These are phyloP conservation scores for Hedychridium roseum DNA, from an alignment of 2,888 invertebrate genomes.

Conservation along the genomic window DNA sequence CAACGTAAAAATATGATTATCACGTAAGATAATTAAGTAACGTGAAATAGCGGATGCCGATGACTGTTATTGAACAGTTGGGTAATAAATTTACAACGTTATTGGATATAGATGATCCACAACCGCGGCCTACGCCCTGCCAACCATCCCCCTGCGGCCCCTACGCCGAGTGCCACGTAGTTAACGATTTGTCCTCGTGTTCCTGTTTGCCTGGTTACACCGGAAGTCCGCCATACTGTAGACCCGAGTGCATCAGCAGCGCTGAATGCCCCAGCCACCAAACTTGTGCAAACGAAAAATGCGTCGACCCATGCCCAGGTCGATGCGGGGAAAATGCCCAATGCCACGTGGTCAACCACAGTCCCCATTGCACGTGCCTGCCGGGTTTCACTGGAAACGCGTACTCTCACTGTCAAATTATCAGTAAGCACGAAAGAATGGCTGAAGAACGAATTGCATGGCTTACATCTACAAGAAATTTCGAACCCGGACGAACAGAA, in stretches of 20 bases:
- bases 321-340: slow-evolving; percentile 77
- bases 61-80: too few species aligned
- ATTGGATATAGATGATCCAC: too few species aligned
- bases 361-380: slow-evolving; percentile 73
- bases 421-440: too few species aligned
- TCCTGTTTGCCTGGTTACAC: slow-evolving; percentile 76
- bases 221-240: slow-evolving; percentile 77
- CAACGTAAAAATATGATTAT: too few species aligned
- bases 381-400: slow-evolving; percentile 67
- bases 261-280: slow-evolving; percentile 76
- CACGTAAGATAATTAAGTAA: too few species aligned
- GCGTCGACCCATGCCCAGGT: slow-evolving; percentile 79
- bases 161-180: slow-evolving; percentile 72
- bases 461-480: too few species aligned
- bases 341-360: slow-evolving; percentile 79
- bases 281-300: slow-evolving; percentile 80
- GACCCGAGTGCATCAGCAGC: slow-evolving; percentile 78
- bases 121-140: too few species aligned
- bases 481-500: too few species aligned
- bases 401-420: slow-evolving; percentile 60
- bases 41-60: too few species aligned
- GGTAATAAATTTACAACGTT: too few species aligned
- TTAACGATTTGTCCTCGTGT: slow-evolving; percentile 68
- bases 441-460: too few species aligned
- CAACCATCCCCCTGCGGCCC: slow-evolving; percentile 61